phyloP scores from a whole-genome alignment of 1,140 invertebrate genomes.

The Metopolophium dirhodum region DNA sequence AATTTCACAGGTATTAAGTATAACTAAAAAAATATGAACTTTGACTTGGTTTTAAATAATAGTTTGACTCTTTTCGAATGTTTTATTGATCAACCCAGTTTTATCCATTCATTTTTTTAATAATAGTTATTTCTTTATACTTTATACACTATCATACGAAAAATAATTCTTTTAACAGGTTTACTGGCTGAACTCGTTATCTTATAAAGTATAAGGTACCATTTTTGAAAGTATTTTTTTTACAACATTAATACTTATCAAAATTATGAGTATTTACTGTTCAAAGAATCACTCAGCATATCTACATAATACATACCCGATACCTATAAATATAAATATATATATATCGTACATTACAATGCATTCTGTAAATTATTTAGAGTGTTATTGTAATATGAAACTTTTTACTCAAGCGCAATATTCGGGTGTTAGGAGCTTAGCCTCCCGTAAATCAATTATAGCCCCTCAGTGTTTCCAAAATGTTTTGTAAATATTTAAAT shows the following conservation, averaged over 20 bases:
- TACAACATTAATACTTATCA: background rate
- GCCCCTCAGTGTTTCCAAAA: no score
- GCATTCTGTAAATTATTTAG: no score
- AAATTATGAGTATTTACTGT: background rate
- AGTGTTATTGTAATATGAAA: no score
- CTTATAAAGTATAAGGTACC: background rate
- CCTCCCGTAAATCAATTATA: no score
- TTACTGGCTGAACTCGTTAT: background rate
- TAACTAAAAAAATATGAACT: background rate
- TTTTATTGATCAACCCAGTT: no score
- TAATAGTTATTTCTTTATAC: background rate
- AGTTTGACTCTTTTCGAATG: background rate
- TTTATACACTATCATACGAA: background rate
- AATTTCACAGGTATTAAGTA: background rate
- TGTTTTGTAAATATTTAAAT: no score
- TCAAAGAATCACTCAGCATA: background rate
- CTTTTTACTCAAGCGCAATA: no score
- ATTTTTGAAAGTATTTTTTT: background rate
- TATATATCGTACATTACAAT: no score
- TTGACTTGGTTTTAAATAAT: background rate
- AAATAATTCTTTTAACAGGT: background rate
- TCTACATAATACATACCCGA: no score
- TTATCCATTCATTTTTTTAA: background rate
- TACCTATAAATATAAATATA: no score
- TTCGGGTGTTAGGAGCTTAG: no score